Conservation (phyloP, 2,888 invertebrate species). For the Biston betularia region DNA sequence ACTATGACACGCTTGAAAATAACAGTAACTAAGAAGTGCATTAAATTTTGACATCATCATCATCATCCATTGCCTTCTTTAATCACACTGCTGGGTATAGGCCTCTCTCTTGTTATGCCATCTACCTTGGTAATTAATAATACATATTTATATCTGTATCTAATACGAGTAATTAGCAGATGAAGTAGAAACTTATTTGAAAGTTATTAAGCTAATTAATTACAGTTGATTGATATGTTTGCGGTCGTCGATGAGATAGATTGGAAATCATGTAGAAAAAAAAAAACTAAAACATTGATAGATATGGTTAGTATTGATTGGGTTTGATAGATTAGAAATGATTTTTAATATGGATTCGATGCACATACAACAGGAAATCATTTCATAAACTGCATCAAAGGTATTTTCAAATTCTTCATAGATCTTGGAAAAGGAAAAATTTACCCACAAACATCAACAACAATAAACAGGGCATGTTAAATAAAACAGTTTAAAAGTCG, state of each 20-base stretch:
- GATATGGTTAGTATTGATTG: slow-evolving; percentile 23
- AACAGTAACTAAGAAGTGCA: slow-evolving; percentile 33
- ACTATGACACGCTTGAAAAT: slow-evolving; percentile 18
- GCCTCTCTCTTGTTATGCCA: too few relatives aligned
- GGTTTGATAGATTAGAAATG: slow-evolving; percentile 19
- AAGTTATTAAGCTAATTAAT: slow-evolving; percentile 41
- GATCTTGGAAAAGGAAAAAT: too few relatives aligned
- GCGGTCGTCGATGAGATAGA: slow-evolving; percentile 27
- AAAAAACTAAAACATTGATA: slow-evolving; percentile 27
- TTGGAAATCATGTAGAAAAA: slow-evolving; percentile 14
- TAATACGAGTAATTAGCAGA: slow-evolving; percentile 33
- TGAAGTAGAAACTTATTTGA: slow-evolving; percentile 33
- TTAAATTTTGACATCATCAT: slow-evolving; percentile 9
- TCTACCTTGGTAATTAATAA: too few relatives aligned
- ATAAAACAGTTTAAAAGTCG: too few relatives aligned
- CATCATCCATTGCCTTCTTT: too few relatives aligned
- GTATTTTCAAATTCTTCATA: too few relatives aligned
- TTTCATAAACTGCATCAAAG: too few relatives aligned
- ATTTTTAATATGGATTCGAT: slow-evolving; percentile 20
- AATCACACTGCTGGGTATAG: too few relatives aligned
- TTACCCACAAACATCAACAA: too few relatives aligned
- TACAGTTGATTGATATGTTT: slow-evolving; percentile 39
- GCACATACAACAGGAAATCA: not conserved
- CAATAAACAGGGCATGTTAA: too few relatives aligned
- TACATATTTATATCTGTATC: slow-evolving; percentile 27